These are phyloP conservation scores for Orycteropus afer DNA, from an alignment of 2,113 vertebrate species.

Conservation along the genomic window DNA sequence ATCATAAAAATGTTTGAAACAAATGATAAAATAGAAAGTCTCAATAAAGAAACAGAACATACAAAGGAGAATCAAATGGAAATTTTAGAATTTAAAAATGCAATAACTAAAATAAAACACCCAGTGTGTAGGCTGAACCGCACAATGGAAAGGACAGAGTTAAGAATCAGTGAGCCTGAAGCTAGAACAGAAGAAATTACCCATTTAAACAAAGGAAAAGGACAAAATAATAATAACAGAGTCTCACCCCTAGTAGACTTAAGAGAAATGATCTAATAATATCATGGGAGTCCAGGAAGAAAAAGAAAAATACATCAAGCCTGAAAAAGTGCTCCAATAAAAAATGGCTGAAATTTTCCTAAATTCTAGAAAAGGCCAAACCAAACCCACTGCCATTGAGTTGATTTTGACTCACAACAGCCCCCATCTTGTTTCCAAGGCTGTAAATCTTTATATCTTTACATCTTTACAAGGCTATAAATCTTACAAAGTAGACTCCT, in stretches of 20 bases:
- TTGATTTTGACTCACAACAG: too few species aligned
- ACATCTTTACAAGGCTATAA: too few species aligned
- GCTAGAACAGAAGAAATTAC: background rate
- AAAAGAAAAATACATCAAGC: background rate
- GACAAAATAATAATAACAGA: background rate
- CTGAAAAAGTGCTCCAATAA: background rate
- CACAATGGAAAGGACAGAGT: background rate
- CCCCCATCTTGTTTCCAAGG: too few species aligned
- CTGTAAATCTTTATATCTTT: too few species aligned
- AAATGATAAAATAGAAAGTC: background rate
- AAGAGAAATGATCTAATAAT: background rate
- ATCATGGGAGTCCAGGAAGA: background rate
- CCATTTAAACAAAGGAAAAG: background rate
- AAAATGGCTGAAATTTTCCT: background rate
- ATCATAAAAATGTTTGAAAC: background rate
- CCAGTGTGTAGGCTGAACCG: background rate
- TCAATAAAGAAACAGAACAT: background rate
- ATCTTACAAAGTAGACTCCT: too few species aligned
- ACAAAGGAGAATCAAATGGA: background rate
- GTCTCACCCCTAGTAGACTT: too few species aligned
- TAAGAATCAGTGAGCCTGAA: background rate
- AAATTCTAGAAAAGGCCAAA: too few species aligned
- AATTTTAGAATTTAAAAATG: conserved; percentile 29
- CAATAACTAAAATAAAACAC: background rate
- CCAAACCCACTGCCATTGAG: too few species aligned